These are phyloP conservation scores for Enchytraeus crypticus DNA, from an alignment of 2,888 invertebrate species.

Conservation along the genomic window DNA sequence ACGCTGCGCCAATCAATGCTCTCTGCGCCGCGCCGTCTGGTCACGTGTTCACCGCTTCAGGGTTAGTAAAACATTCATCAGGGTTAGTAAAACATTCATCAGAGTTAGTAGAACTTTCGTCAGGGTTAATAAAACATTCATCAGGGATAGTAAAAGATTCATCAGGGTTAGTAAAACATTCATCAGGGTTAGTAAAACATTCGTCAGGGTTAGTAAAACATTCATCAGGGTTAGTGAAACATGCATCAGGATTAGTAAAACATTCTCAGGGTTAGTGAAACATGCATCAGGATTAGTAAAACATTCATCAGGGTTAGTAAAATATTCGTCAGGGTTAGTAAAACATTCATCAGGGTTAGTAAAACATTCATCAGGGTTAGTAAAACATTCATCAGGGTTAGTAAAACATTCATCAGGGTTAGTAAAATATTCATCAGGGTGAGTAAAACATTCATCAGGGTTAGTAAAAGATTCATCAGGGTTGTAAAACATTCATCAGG, in stretches of 20 bases:
- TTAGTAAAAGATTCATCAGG: no score
- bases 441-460: no score
- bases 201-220: not conserved
- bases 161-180: not conserved
- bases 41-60: slow-evolving; percentile 69
- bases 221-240: not conserved
- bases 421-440: no score
- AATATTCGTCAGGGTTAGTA: no score
- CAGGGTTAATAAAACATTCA: not conserved
- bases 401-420: no score
- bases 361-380: no score
- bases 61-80: slow-evolving; percentile 54
- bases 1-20: slow-evolving; percentile 61
- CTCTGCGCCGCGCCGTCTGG: slow-evolving; percentile 60
- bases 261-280: not conserved
- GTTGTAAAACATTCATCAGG: no score
- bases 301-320: no score
- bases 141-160: not conserved
- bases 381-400: no score
- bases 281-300: no score
- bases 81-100: no score
- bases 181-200: not conserved
- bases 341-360: no score
- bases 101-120: not conserved
- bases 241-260: not conserved